Evolutionary conservation across 2,113 vertebrate genomes (phyloP).

Genomic region (Strigops habroptila): DNA sequence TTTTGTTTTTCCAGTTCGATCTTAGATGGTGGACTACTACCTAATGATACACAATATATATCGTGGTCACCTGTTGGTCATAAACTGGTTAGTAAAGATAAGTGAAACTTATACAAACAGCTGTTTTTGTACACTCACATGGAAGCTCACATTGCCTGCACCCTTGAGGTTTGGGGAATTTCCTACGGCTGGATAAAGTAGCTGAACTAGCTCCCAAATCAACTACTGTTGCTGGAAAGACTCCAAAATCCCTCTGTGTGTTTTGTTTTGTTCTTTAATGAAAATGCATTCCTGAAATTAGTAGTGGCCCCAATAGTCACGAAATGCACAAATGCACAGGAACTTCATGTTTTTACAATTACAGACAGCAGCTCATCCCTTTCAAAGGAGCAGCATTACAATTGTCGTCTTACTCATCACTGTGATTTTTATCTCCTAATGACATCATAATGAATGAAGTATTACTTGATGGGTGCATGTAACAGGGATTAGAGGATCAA

Average conservation of each 20-base stretch:
- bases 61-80: conserved; percentile 77
- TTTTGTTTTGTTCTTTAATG: neutral
- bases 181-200: neutral
- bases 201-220: neutral
- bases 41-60: conserved; percentile 69
- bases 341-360: neutral
- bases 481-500: neutral
- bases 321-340: neutral
- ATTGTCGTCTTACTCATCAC: neutral
- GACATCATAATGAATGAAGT: neutral
- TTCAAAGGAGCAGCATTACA: neutral
- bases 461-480: neutral
- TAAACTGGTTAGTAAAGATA: conserved; percentile 77
- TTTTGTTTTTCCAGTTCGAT: conserved; percentile 59
- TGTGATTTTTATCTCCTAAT: neutral
- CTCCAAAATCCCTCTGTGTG: neutral
- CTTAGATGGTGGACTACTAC: conserved; percentile 47
- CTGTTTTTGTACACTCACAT: neutral
- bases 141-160: neutral
- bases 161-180: neutral
- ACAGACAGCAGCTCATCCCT: neutral
- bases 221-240: neutral
- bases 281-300: neutral
- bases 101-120: neutral
- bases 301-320: neutral